Conservation (phyloP, 2,888 invertebrate species). For the Aplocera efformata region DNA sequence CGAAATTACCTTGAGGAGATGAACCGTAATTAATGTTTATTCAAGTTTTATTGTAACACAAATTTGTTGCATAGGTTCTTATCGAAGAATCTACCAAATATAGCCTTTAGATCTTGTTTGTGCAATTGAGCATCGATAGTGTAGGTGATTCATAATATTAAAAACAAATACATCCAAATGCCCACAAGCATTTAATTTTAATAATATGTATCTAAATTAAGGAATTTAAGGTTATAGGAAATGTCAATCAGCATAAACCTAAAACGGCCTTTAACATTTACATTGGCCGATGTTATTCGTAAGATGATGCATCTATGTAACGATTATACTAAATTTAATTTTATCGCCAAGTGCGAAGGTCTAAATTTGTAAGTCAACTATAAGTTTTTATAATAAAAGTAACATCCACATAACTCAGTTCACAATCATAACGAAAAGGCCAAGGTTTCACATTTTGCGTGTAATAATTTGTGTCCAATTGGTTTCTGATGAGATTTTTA, state of each 20-base stretch:
- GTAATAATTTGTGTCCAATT: constrained; percentile 64
- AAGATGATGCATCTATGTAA: constrained; percentile 47
- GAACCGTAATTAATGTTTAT: too few species aligned
- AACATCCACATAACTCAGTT: constrained; percentile 47
- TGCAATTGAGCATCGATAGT: constrained; percentile 2
- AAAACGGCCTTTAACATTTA: constrained; percentile 58
- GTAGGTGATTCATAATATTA: constrained; percentile 7
- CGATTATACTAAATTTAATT: constrained; percentile 34
- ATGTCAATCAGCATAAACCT: constrained; percentile 49
- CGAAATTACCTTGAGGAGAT: too few species aligned
- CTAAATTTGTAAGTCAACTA: constrained; percentile 28
- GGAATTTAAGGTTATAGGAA: constrained; percentile 61
- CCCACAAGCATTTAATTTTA: constrained; percentile 15
- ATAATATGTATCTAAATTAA: constrained; percentile 22
- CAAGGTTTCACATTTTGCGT: constrained; percentile 65
- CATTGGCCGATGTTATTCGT: constrained; percentile 46
- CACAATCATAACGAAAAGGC: constrained; percentile 60
- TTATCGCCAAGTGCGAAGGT: constrained; percentile 36
- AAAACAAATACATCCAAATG: constrained; percentile 6
- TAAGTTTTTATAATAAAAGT: constrained; percentile 51
- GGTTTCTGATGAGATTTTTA: constrained; percentile 61
- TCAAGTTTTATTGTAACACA: too few species aligned
- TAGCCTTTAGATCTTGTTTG: too few species aligned
- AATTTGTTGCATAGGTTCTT: too few species aligned
- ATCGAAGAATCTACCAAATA: too few species aligned